Evolutionary conservation across 2,797 vertebrate genomes (phyloP).

Genomic region (Brachyrhaphis roseni): DNA sequence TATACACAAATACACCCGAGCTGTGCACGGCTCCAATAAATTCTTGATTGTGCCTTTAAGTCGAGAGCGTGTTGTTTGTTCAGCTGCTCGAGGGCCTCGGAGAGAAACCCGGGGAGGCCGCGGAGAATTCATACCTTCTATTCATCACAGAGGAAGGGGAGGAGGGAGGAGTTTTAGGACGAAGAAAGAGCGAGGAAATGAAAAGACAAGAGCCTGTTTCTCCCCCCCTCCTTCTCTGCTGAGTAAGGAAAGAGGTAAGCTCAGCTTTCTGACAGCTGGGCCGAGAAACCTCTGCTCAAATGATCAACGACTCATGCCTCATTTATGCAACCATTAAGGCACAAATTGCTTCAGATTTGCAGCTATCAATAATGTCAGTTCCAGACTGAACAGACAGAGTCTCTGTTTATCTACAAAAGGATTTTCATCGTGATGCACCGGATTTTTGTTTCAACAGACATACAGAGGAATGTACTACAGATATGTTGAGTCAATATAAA

Average conservation of each 20-base stretch:
- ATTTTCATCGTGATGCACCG: not conserved
- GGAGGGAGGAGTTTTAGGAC: constrained; percentile 44
- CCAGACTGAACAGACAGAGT: not conserved
- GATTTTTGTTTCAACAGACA: not conserved
- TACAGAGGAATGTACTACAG: not conserved
- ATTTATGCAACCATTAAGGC: constrained; percentile 35
- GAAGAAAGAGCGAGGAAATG: constrained; percentile 73
- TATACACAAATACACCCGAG: constrained; percentile 67
- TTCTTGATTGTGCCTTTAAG: constrained; percentile 76
- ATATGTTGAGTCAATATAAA: not conserved
- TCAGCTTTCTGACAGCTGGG: constrained; percentile 73
- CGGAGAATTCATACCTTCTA: constrained; percentile 83
- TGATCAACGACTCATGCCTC: constrained; percentile 59
- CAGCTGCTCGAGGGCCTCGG: constrained; percentile 80
- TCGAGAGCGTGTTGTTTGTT: constrained; percentile 80
- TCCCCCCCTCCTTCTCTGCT: constrained; percentile 64
- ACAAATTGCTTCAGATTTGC: constrained; percentile 28
- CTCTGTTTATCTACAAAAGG: not conserved
- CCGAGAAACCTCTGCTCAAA: constrained; percentile 63
- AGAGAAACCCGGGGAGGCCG: constrained; percentile 80
- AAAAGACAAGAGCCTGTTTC: constrained; percentile 69
- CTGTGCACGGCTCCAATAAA: constrained; percentile 69
- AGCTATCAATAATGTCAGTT: constrained; percentile 2
- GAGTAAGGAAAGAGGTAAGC: constrained; percentile 73
- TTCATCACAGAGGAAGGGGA: constrained; percentile 74